Evolutionary conservation across 2,113 vertebrate genomes (phyloP).

Genomic region (Alosa alosa): DNA sequence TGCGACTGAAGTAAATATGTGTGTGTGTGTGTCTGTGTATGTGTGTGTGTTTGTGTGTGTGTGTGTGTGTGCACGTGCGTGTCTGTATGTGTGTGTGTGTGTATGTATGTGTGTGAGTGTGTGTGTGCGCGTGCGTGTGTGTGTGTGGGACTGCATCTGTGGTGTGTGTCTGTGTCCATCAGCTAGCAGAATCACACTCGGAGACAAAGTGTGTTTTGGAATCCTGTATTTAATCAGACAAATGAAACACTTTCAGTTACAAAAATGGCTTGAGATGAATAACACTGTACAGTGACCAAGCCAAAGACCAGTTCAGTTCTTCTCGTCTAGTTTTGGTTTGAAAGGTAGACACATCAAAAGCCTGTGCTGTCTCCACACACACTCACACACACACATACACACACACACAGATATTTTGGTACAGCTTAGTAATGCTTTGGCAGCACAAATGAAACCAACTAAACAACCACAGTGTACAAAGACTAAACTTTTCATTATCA

Average conservation of each 20-base stretch:
- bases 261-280: conserved; percentile 84
- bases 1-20: no score
- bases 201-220: conserved; percentile 54
- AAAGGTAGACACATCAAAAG: no score
- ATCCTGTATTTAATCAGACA: conserved; percentile 79
- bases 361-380: not conserved
- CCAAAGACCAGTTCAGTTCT: conserved; percentile 42
- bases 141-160: not conserved
- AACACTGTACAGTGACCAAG: conserved; percentile 83
- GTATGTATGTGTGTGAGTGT: no score
- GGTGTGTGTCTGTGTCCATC: not conserved
- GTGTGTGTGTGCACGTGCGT: no score
- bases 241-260: conserved; percentile 84
- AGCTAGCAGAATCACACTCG: no score
- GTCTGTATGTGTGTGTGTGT: no score
- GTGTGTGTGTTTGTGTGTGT: no score
- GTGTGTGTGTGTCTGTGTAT: no score
- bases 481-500: conserved; percentile 49
- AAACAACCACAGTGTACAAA: conserved; percentile 75
- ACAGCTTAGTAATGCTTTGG: conserved; percentile 60
- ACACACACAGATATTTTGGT: conserved; percentile 20
- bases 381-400: not conserved
- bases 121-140: conserved; percentile 17
- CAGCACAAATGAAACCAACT: conserved; percentile 71
- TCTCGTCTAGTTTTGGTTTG: not conserved